phyloP scores from a whole-genome alignment of 2,113 vertebrate species.

The Campylorhamphus procurvoides region DNA sequence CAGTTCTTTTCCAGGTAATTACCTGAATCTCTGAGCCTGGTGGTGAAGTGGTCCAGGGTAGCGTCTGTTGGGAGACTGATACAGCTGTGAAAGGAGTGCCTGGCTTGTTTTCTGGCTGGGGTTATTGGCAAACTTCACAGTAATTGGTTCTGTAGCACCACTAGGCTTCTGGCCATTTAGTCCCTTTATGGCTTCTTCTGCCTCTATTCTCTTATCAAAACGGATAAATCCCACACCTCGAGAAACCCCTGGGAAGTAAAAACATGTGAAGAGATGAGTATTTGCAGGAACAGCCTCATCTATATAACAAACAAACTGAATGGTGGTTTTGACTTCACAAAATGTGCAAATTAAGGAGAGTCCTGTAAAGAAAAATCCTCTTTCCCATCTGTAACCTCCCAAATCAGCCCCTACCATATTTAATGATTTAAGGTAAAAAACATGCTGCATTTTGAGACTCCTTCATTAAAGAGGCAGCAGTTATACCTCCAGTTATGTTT shows the following conservation, averaged over 20 bases:
- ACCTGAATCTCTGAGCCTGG: conserved; percentile 99
- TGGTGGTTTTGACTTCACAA: background rate
- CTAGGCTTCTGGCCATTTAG: conserved; percentile 99
- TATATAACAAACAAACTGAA: background rate
- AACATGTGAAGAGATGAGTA: background rate
- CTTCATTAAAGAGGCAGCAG: background rate
- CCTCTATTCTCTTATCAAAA: conserved; percentile 99
- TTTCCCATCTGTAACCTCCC: background rate
- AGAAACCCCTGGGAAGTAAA: conserved; percentile 88
- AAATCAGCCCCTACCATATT: background rate
- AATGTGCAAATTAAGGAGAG: background rate
- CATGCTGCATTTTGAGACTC: background rate
- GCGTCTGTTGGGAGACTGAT: conserved; percentile 98
- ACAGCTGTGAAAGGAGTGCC: conserved; percentile 98
- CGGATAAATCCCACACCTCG: conserved; percentile 99
- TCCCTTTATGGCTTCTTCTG: conserved; percentile 99
- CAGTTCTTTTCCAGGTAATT: conserved; percentile 72
- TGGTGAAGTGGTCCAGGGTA: conserved; percentile 98
- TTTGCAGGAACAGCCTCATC: background rate
- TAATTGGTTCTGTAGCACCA: conserved; percentile 97
- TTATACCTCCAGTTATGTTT: background rate
- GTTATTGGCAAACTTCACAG: conserved; percentile 99
- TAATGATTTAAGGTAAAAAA: background rate
- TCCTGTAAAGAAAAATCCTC: background rate
- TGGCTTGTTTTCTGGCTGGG: conserved; percentile 99